Evolutionary conservation across 2,797 vertebrate species (phyloP), one percentile per base, ranked within the genome.

Genomic region (Eurystomus glaucurus): DNA sequence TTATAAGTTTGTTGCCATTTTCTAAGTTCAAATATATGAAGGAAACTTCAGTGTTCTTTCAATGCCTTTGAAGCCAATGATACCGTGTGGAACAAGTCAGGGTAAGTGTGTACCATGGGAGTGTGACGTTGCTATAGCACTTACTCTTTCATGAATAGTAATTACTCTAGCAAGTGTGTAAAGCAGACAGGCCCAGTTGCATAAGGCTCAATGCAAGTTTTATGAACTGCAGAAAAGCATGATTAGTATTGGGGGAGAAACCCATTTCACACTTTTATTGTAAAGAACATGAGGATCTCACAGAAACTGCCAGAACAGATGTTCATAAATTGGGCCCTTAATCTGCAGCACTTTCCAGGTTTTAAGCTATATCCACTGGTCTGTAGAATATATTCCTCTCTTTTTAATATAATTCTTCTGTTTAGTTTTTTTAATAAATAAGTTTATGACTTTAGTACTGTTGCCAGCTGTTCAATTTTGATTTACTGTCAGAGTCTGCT

Each of bases 341-440:
- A 97, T 96, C 94, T 97, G 79, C 83, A 97, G 94, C 95, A 97
- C 96, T 98, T 98, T 93, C 96, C 97, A 97, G 91, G 89, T 97
- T 98, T 97, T 95, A 97, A 97, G 76, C 69, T 92, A 50, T 90
- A 97, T 96, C 89, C 95, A 96, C 76, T 72, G 79, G 85, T 84
- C 93, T 96, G 88, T 77, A 93, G 76, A 97, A 96, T 74, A 92
- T 95, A 96, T 86, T 92, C 96, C 70, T 80, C 90, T 43, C 94
- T 97, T 96, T 97, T 96, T 96, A 97, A 97, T 96, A 96, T 85
- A 97, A 97, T 98, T 97, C 95, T 96, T 88, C 90, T 97, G 90
- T 97, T 97, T 96, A 95, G 96, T 94, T 96, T 97, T 96, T 96
- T 97, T 97, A 98, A 97, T 97, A 97, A 97, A 97, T 97, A 96